Base-by-base conservation (phyloP, 2,113 vertebrate genomes). In the Cettia cetti region DNA sequence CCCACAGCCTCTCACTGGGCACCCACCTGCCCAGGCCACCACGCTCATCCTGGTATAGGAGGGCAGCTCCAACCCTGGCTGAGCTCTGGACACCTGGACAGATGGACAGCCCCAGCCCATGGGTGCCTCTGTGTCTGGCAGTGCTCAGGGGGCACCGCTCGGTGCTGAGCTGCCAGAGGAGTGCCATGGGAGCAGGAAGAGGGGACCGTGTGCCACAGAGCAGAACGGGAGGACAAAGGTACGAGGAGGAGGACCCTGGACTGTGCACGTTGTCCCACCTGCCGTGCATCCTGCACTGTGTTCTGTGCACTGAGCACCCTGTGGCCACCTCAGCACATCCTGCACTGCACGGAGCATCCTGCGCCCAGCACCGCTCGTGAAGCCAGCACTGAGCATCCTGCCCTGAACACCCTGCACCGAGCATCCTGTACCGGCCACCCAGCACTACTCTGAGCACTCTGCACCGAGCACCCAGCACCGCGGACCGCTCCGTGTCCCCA, bases 1-100 rank as follows among this genome's bases (percentile, higher is more conserved):
- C 28, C 35, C 3, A 1, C 59, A n/a, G 69, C 22, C 28, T 13
- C 74, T 13, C 69, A 5, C 44, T 8, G 3, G 3, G 26, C 20
- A 3, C 65, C 24, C 15, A 6, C 47, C 20, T 35, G 65, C 47
- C 30, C 52, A 12, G n/a, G n/a, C 31, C 1, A 68, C 33, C 70
- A 44, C 0, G 0, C 14, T 42, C 3, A 1, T 11, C 33, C 45
- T 44, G 16, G 26, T 16, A 28, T 0, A n/a, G 44, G 3, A 40
- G 33, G 23, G 33, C 66, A 40, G 49, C 15, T 8, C 63, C 2
- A 4, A 3, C 1, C 6, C 9, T 3, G 26, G 33, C 33, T 24
- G 65, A 56, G 27, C 47, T 39, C 27, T 7, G 11, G 57, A 42
- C 24, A 31, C 15, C 3, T 1, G 42, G 72, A 47, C 6, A 13